Evolutionary conservation across 2,113 vertebrate genomes (phyloP), one percentile per base, ranked within the genome.

Genomic region (Eonycteris spelaea): DNA sequence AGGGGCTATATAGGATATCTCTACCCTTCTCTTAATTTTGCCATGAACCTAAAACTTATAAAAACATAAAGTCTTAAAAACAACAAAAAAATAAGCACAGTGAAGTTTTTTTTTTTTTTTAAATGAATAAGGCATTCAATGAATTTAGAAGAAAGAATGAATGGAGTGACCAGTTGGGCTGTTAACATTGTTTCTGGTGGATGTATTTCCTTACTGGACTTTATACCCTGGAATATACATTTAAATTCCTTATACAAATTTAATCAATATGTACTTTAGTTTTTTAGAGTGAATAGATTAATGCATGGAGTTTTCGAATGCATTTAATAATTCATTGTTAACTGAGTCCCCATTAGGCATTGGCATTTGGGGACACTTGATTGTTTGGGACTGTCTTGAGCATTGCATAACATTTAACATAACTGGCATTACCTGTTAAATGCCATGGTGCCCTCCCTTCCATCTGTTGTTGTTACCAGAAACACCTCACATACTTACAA

Each of bases 181-280:
- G 15, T 16, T 73, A 15, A 59, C 43, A 28, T 43, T 53, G 68
- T 83, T 93, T 83, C 28, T 70, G 33, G 33, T 68, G 65, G 48
- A 89, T 93, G 21, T 82, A 22, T 82, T 89, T 94, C 45, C 77
- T 89, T 65, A 35, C 74, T 86, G 22, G 67, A 70, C 65, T 82
- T 84, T 67, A 79, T 75, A 35, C 13, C 67, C n/a, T 88, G 59
- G 71, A 70, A 53, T 48, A 40, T 51, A 53, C 2, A 73, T 70
- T 86, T 89, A 55, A 88, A 91, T 93, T 95, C 48, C 53, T 93
- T 75, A 71, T 19, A 94, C 7, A 71, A 35, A 75, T 70, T 85
- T 88, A 96, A 80, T 82, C 43, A 94, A 43, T 70, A 78, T 5
- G 7, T 43, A 71, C 68, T 61, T 80, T n/a, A 43, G 19, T 86